These are phyloP conservation scores for Pteropus alecto DNA, from an alignment of 2,113 vertebrate genomes.

Conservation along the genomic window DNA sequence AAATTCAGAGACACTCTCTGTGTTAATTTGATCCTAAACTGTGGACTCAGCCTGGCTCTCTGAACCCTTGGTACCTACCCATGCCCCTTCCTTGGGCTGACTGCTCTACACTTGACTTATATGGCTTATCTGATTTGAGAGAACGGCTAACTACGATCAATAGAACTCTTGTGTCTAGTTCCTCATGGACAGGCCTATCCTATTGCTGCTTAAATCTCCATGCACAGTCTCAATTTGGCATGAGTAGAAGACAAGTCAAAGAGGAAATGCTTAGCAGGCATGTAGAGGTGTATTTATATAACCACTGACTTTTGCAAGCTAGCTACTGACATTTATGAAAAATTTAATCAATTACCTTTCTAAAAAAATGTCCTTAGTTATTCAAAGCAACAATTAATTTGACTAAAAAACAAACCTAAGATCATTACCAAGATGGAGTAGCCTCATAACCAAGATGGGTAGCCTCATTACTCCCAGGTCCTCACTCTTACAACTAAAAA, in stretches of 20 bases:
- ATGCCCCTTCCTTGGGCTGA: not conserved
- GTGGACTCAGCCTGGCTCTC: not conserved
- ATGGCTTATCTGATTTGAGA: not conserved
- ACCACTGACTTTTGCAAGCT: not conserved
- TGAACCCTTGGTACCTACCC: not conserved
- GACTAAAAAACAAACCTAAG: not conserved
- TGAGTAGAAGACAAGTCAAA: not conserved
- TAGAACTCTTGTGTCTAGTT: not conserved
- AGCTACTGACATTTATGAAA: not conserved
- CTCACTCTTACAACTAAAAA: not conserved
- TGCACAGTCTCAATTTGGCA: not conserved
- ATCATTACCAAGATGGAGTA: not conserved
- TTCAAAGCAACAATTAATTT: conserved; percentile 28
- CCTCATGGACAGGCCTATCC: not conserved
- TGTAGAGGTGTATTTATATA: not conserved
- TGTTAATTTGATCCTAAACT: not conserved
- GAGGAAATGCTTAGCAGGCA: not conserved
- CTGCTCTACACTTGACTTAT: not conserved
- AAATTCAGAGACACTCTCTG: not conserved
- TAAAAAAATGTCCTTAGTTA: not conserved
- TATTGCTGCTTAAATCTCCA: not conserved
- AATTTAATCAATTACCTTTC: not conserved
- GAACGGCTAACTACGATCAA: not conserved
- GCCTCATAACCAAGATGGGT: not conserved
- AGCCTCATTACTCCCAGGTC: not conserved